These are phyloP conservation scores for Yponomeuta plumbellus DNA, from an alignment of 2,888 invertebrate species.

Conservation along the genomic window DNA sequence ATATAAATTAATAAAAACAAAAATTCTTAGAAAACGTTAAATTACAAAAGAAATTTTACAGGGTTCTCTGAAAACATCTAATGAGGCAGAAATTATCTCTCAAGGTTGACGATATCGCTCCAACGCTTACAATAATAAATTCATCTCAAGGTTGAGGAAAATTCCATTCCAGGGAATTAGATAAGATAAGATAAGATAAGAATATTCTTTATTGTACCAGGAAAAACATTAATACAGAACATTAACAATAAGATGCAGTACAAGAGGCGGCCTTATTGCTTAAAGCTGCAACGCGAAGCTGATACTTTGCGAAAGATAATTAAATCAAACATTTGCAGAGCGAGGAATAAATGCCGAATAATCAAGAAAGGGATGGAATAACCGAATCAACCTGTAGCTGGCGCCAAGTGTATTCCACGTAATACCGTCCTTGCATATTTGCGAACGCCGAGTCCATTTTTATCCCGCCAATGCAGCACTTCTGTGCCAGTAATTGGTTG, in stretches of 20 bases:
- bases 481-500: constrained; percentile 69
- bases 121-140: background rate
- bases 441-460: constrained; percentile 58
- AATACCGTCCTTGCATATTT: constrained; percentile 56
- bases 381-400: constrained; percentile 35
- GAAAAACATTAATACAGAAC: too few relatives aligned
- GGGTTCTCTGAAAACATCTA: too few relatives aligned
- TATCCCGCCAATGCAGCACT: constrained; percentile 69
- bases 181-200: too few relatives aligned
- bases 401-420: constrained; percentile 39
- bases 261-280: too few relatives aligned
- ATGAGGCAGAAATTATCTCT: too few relatives aligned
- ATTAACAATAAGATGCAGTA: too few relatives aligned
- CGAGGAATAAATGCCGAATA: background rate
- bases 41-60: too few relatives aligned
- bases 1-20: too few relatives aligned
- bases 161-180: background rate
- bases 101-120: too few relatives aligned
- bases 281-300: background rate
- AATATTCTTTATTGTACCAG: too few relatives aligned
- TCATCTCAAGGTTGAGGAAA: background rate
- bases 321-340: background rate
- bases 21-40: too few relatives aligned
- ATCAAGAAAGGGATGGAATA: constrained; percentile 17
- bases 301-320: background rate